Evolutionary conservation across 2,113 vertebrate genomes (phyloP).

Genomic region (Ahaetulla prasina): DNA sequence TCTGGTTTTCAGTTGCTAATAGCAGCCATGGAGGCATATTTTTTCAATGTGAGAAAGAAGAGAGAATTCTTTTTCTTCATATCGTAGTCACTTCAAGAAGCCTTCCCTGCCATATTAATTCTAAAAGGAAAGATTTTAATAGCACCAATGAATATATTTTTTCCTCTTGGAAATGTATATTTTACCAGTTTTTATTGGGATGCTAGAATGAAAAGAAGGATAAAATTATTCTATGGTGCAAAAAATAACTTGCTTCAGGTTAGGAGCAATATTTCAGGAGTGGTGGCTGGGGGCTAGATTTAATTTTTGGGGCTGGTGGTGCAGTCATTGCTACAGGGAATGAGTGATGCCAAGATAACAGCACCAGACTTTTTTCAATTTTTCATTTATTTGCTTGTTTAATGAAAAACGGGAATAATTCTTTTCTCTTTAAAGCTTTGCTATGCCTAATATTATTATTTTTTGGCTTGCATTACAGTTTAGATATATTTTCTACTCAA

Average conservation of each 20-base stretch:
- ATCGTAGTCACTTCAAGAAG: neutral
- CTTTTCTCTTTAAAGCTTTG: neutral
- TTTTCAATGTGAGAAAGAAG: neutral
- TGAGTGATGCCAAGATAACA: neutral
- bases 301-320: neutral
- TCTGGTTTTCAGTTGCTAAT: neutral
- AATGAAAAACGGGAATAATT: neutral
- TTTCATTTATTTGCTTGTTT: neutral
- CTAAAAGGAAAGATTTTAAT: neutral
- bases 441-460: neutral
- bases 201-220: neutral
- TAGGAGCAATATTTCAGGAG: neutral
- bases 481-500: neutral
- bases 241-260: neutral
- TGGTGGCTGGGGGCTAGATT: neutral
- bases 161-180: neutral
- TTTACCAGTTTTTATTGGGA: neutral
- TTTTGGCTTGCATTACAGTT: neutral
- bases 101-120: neutral
- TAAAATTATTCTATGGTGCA: neutral
- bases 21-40: neutral
- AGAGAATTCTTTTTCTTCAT: neutral
- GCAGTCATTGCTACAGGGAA: neutral
- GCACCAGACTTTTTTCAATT: neutral
- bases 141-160: neutral